These are phyloP conservation scores for Habropoda laboriosa DNA, from an alignment of 1,140 invertebrate species.

Conservation along the genomic window DNA sequence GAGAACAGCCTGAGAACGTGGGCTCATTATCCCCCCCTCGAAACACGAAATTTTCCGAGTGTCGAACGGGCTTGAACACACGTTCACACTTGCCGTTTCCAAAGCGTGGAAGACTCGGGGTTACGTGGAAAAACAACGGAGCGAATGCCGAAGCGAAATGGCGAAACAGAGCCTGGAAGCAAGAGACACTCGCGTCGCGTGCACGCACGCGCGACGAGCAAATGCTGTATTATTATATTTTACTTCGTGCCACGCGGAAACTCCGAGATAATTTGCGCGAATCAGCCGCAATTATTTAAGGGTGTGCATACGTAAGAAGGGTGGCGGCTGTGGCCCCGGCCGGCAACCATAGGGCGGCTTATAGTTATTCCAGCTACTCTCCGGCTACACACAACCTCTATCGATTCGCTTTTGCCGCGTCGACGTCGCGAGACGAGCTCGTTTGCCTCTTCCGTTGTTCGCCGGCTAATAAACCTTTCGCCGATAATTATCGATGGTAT, in stretches of 20 bases:
- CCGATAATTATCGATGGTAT: neutral
- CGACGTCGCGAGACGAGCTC: conserved; percentile 42
- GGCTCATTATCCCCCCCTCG: conserved; percentile 7
- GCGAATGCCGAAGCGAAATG: conserved; percentile 9
- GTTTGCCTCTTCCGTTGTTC: conserved; percentile 46
- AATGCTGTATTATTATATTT: conserved; percentile 74
- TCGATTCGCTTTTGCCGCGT: conserved; percentile 55
- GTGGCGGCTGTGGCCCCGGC: conserved; percentile 54
- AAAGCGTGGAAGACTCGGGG: conserved; percentile 30
- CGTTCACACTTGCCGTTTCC: conserved; percentile 45
- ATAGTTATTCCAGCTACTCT: conserved; percentile 32
- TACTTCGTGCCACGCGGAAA: conserved; percentile 74
- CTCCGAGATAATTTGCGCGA: conserved; percentile 77
- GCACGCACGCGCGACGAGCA: conserved; percentile 59
- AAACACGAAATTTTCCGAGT: conserved; percentile 49
- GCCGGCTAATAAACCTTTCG: conserved; percentile 37
- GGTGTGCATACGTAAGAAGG: conserved; percentile 76
- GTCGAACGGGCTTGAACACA: conserved; percentile 25
- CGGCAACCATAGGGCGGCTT: conserved; percentile 21
- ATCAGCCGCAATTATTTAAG: conserved; percentile 77
- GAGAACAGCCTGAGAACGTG: neutral
- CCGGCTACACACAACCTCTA: conserved; percentile 36
- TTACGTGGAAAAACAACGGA: conserved; percentile 52
- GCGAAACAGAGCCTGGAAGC: conserved; percentile 8
- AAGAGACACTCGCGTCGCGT: conserved; percentile 49